Base-by-base conservation (phyloP, 2,888 invertebrate genomes). In the Heliconius hortense region DNA sequence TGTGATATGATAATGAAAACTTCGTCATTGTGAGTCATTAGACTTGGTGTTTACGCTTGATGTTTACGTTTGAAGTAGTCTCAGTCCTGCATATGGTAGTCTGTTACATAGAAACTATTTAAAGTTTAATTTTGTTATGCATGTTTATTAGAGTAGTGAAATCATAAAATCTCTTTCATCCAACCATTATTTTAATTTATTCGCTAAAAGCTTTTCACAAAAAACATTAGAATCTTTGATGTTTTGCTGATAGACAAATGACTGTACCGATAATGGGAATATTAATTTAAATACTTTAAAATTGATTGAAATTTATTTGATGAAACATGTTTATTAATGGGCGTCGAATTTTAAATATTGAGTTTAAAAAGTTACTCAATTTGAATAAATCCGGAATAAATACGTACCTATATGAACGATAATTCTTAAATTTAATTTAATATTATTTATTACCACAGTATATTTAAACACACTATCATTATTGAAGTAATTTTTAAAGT, bases 21-120 rank as follows among this genome's bases (percentile, higher is more conserved):
- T 86, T 88, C 91, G 90, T 92, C 92, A 92, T 92, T 87, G 93
- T 94, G 94, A 94, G 93, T 94, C 94, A 94, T 87, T 87, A 84
- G 88, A 83, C 86, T 87, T 88, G 84, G 84, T 92, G 92, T 92
- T 90, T 91, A 90, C 88, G 88, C 90, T 92, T 91, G 86, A 88
- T 93, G 91, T 93, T 93, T 92, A 92, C 90, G 83, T 88, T 88
- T 82, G 80, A 84, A 81, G 82, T 84, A 85, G 83, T 85, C 84
- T 86, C 81, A 83, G 81, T 81, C 80, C 82, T 81, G 85, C 83
- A 81, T 82, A 82, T 82, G 83, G 79, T 81, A 79, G 79, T 82
- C 81, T 84, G 80, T 80, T 89, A 87, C 85, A 82, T 88, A 87
- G 89, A 88, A 87, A 80, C 80, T 81, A 81, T 79, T 84, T 87